These are phyloP conservation scores for Grammomys dolichurus DNA, from an alignment of 2,113 vertebrate species.

Conservation along the genomic window DNA sequence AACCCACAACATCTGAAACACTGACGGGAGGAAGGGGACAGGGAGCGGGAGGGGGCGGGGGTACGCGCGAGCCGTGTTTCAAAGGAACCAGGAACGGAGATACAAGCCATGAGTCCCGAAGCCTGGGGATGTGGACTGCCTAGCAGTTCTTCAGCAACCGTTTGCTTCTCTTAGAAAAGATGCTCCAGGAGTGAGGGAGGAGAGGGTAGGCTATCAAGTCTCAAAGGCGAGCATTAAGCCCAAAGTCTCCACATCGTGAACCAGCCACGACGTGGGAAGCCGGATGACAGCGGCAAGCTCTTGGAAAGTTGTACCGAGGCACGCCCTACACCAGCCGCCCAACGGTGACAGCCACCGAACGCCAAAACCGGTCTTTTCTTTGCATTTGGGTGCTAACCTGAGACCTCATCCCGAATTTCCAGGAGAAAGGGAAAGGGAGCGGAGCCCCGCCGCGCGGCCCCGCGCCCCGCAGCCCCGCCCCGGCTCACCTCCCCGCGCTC, in stretches of 20 bases:
- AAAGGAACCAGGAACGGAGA: neutral
- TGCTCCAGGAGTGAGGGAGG: neutral
- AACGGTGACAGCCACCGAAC: neutral
- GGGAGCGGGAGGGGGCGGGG: no score
- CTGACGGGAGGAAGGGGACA: fast-evolving
- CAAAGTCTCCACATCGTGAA: neutral
- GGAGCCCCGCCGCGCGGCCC: neutral
- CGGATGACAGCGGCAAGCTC: neutral
- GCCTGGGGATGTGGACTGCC: neutral
- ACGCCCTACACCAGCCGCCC: neutral
- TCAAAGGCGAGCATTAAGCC: neutral
- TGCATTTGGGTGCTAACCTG: neutral
- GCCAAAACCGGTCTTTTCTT: neutral
- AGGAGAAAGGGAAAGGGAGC: neutral
- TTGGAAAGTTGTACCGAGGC: neutral
- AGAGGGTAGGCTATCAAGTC: neutral
- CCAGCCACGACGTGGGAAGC: neutral
- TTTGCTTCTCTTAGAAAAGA: neutral
- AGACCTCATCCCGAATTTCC: neutral
- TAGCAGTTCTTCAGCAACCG: neutral
- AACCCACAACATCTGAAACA: neutral
- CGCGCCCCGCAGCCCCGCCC: neutral
- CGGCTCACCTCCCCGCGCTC: constrained; percentile 58
- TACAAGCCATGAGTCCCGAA: neutral
- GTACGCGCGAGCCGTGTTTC: neutral